Conservation (phyloP, 2,888 invertebrate species). For the Philereme vetulata region DNA sequence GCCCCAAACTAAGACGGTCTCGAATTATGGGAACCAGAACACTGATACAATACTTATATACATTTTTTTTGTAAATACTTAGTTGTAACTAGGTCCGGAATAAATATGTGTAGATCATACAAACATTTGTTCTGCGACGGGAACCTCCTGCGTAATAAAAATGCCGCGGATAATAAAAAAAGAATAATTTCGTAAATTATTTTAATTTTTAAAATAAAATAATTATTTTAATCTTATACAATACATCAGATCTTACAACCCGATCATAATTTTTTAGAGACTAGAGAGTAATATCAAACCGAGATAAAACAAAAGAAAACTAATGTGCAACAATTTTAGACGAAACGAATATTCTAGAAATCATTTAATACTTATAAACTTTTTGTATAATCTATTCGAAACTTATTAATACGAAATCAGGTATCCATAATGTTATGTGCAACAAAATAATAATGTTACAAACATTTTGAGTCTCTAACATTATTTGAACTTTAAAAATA, state of each 20-base stretch:
- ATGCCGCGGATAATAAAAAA: conserved; percentile 27
- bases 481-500: conserved; percentile 9
- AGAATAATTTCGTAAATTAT: conserved; percentile 38
- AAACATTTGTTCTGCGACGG: too few relatives aligned
- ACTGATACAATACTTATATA: too few relatives aligned
- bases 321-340: too few relatives aligned
- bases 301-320: conserved; percentile 42
- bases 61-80: too few relatives aligned
- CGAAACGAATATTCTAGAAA: neutral
- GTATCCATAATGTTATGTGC: conserved; percentile 1
- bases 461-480: neutral
- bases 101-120: too few relatives aligned
- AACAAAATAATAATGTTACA: conserved; percentile 3
- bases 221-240: conserved; percentile 69
- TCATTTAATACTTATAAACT: neutral
- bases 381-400: neutral
- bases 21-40: too few relatives aligned
- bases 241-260: conserved; percentile 66
- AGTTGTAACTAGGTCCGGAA: too few relatives aligned
- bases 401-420: neutral
- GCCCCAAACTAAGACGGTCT: too few relatives aligned
- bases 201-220: conserved; percentile 68
- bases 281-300: conserved; percentile 77
- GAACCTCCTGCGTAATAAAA: too few relatives aligned
- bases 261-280: conserved; percentile 71